phyloP scores from a whole-genome alignment of 1,140 invertebrate genomes.

The Sitophilus oryzae region DNA sequence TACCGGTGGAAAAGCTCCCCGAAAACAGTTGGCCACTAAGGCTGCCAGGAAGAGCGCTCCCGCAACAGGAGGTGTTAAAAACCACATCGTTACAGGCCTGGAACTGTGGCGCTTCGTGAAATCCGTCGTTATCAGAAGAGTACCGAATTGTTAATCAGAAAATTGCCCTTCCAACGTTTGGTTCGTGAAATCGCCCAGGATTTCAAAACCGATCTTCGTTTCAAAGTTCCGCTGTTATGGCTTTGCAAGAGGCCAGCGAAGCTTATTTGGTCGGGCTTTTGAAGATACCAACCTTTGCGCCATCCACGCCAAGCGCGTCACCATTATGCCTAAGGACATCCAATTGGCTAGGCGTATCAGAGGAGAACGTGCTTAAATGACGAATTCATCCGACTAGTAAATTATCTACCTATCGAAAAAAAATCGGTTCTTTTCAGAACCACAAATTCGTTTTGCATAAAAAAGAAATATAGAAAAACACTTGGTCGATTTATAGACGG shows the following conservation, averaged over 20 bases:
- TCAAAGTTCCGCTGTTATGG: no score
- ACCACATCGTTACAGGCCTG: slow-evolving; percentile 66
- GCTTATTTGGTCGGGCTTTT: no score
- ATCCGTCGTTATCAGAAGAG: slow-evolving; percentile 66
- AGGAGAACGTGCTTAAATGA: slow-evolving; percentile 70
- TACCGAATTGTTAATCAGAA: slow-evolving; percentile 75
- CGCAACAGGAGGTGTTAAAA: slow-evolving; percentile 75
- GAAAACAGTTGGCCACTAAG: no score
- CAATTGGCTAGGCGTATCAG: slow-evolving; percentile 80
- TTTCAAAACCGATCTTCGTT: slow-evolving; percentile 69
- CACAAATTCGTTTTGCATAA: no score
- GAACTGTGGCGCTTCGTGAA: no score
- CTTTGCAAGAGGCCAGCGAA: no score
- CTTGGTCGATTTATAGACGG: no score
- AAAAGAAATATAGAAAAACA: no score
- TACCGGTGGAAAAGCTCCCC: slow-evolving; percentile 71
- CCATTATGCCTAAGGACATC: slow-evolving; percentile 94
- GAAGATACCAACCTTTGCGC: slow-evolving; percentile 74
- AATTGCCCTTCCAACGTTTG: slow-evolving; percentile 76
- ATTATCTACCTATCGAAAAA: not conserved
- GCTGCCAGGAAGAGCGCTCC: slow-evolving; percentile 72
- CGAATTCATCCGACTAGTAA: no score
- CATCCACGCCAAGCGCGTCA: no score
- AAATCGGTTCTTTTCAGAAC: no score
- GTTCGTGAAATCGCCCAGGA: slow-evolving; percentile 81